These are phyloP conservation scores for Lumbricus terrestris DNA, from an alignment of 2,888 invertebrate genomes.

Conservation along the genomic window DNA sequence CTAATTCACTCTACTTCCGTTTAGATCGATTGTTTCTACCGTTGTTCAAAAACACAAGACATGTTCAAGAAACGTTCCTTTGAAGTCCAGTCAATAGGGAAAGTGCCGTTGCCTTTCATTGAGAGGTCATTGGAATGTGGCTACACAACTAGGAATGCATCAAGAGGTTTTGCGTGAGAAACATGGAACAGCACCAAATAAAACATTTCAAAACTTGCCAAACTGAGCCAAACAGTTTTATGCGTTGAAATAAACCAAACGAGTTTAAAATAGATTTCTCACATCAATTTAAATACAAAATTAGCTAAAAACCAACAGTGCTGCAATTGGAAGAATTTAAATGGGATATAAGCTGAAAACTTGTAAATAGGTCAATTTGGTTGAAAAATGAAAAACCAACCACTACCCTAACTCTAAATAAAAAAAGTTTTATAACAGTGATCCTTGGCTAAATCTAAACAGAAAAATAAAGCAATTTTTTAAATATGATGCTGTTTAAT, in stretches of 20 bases:
- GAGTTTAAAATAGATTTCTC: neutral
- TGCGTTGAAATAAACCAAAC: neutral
- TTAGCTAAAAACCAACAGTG: conserved; percentile 3
- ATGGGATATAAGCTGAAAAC: neutral
- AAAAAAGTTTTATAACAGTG: neutral
- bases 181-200: neutral
- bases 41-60: neutral
- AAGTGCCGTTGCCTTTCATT: neutral
- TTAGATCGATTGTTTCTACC: neutral
- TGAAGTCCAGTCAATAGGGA: neutral
- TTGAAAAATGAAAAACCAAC: neutral
- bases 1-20: neutral
- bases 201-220: neutral
- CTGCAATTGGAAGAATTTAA: neutral
- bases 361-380: neutral
- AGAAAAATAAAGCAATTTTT: neutral
- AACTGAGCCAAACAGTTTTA: neutral
- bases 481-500: neutral
- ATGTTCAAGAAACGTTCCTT: neutral
- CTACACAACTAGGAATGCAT: neutral
- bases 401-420: neutral
- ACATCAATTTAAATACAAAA: neutral
- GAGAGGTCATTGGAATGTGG: neutral
- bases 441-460: neutral
- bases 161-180: neutral